phyloP scores from a whole-genome alignment of 2,797 vertebrate genomes.

The Chelmon rostratus region DNA sequence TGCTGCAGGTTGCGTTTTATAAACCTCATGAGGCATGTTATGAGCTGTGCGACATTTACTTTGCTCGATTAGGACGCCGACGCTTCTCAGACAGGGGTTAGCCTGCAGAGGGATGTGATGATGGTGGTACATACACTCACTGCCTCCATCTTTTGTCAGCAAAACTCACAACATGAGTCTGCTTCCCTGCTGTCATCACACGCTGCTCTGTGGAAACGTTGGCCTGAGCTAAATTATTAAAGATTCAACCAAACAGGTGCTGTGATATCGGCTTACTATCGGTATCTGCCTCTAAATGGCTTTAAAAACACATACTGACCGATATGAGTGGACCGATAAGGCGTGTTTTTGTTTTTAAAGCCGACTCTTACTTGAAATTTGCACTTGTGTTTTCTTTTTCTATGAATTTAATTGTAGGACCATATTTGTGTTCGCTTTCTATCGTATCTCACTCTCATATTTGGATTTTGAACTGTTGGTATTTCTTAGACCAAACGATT shows the following conservation, averaged over 20 bases:
- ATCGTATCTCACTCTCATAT: background rate
- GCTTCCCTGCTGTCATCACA: background rate
- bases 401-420: background rate
- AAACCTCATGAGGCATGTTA: background rate
- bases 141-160: too few species aligned
- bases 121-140: too few species aligned
- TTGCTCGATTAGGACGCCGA: too few species aligned
- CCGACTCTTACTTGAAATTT: background rate
- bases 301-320: background rate
- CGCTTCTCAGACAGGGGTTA: too few species aligned
- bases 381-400: background rate
- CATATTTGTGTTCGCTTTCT: background rate
- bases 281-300: constrained; percentile 1
- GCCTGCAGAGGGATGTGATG: too few species aligned
- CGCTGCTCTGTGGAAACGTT: too few species aligned
- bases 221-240: background rate
- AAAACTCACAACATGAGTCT: background rate
- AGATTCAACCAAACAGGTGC: background rate
- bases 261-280: background rate
- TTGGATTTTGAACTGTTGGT: background rate
- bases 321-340: background rate
- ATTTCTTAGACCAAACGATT: background rate
- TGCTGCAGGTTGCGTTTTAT: background rate
- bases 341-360: background rate
- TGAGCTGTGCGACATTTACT: background rate